These are phyloP conservation scores for Zosterops japonicus DNA, from an alignment of 2,113 vertebrate genomes.

Conservation along the genomic window DNA sequence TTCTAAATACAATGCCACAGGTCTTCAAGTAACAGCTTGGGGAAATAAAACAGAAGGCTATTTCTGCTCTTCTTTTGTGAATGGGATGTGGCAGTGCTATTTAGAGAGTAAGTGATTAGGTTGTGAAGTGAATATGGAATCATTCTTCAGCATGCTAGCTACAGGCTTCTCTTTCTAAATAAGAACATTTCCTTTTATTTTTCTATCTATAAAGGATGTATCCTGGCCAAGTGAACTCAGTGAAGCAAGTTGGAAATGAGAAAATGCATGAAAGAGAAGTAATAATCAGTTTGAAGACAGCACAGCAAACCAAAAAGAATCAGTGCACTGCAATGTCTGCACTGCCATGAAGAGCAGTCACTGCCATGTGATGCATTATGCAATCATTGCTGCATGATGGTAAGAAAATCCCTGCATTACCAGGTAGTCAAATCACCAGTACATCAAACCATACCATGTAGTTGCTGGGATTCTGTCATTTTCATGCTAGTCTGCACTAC, in stretches of 20 bases:
- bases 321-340: not conserved
- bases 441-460: not conserved
- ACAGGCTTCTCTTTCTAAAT: conserved; percentile 12
- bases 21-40: not conserved
- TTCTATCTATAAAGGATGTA: not conserved
- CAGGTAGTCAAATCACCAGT: not conserved
- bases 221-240: not conserved
- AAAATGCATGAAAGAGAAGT: not conserved
- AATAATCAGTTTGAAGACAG: not conserved
- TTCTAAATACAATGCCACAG: not conserved
- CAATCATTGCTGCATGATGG: not conserved
- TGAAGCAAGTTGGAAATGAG: conserved; percentile 30
- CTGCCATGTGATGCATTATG: not conserved
- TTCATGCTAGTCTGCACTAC: not conserved
- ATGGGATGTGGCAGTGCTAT: not conserved
- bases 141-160: not conserved
- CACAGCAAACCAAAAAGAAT: not conserved
- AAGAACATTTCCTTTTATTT: conserved; percentile 30
- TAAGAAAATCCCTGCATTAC: not conserved
- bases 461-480: not conserved
- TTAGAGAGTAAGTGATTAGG: not conserved
- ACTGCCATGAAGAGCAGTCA: not conserved
- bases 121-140: conserved; percentile 31
- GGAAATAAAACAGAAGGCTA: not conserved
- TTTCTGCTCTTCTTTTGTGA: not conserved